These are phyloP conservation scores for Drosophila aff. DNA, from an alignment of 1,140 invertebrate genomes.

Conservation along the genomic window DNA sequence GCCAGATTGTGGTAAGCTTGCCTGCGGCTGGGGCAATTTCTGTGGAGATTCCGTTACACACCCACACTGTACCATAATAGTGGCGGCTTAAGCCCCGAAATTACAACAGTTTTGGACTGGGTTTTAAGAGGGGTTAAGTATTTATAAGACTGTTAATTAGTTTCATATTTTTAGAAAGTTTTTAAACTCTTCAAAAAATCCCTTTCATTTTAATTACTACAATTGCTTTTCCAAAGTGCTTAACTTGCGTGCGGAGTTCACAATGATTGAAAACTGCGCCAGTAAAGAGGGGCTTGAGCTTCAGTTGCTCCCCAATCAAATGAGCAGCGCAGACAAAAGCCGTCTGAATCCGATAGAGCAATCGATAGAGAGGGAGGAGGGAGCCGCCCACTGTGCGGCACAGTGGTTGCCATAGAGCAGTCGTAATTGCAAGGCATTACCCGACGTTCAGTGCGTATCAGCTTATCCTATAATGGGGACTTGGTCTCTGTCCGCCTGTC, in stretches of 20 bases:
- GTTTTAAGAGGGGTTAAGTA: not conserved
- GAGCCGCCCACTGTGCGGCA: not conserved
- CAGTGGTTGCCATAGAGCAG: constrained; percentile 23
- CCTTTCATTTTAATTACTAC: not conserved
- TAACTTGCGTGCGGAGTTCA: not conserved
- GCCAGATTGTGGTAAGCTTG: constrained; percentile 10
- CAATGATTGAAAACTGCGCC: not conserved
- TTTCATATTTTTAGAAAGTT: not conserved
- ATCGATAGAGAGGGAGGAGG: not conserved
- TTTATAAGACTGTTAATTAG: not conserved
- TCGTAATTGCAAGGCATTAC: constrained; percentile 36
- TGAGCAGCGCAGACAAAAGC: constrained; percentile 25
- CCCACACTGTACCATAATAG: constrained; percentile 2
- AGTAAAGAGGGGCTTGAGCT: not conserved
- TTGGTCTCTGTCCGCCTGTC: not conserved
- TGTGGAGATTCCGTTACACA: not conserved
- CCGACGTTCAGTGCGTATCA: constrained; percentile 26
- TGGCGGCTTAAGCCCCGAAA: not conserved
- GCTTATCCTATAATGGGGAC: constrained; percentile 29
- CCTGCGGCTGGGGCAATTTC: not conserved
- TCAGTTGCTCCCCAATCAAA: constrained; percentile 13
- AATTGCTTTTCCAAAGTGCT: not conserved
- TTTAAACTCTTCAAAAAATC: not conserved
- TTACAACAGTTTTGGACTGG: not conserved
- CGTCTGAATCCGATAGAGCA: constrained; percentile 16